Conservation (phyloP, 1,140 invertebrate genomes). For the Drosophila fuyamai region DNA sequence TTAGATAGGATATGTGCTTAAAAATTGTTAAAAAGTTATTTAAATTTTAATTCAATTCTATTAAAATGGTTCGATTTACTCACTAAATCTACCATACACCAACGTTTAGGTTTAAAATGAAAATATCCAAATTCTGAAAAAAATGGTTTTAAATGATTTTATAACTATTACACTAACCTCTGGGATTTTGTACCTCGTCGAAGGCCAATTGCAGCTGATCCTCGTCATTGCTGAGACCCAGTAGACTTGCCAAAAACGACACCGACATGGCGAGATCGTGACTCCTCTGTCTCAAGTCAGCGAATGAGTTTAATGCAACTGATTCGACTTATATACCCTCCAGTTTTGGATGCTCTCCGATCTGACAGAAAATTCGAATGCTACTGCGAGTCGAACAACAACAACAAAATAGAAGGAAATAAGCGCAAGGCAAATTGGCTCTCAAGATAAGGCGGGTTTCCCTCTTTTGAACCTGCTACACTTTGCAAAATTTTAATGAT, state of each 20-base stretch:
- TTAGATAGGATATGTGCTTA: too few species aligned
- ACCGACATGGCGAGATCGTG: constrained; percentile 32
- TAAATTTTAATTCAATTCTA: too few species aligned
- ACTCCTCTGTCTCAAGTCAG: constrained; percentile 2
- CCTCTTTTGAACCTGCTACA: constrained; percentile 3
- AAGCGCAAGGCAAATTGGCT: constrained; percentile 11
- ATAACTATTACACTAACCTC: constrained; percentile 5
- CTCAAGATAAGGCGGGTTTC: constrained; percentile 41
- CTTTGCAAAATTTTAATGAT: not conserved
- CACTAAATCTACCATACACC: too few species aligned
- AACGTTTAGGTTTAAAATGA: too few species aligned
- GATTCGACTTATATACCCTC: constrained; percentile 25
- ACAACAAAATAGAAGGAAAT: constrained; percentile 15
- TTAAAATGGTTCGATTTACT: too few species aligned
- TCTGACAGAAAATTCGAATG: constrained; percentile 24
- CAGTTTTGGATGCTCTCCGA: constrained; percentile 23
- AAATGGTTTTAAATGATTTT: too few species aligned
- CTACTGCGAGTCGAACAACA: constrained; percentile 25
- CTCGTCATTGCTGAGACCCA: constrained; percentile 46
- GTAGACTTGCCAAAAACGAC: constrained; percentile 47
- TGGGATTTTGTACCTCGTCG: not conserved
- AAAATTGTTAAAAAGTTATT: rapidly evolving
- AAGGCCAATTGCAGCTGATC: constrained; percentile 19
- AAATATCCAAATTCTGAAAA: too few species aligned
- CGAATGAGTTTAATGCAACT: constrained; percentile 24